Base-by-base conservation (phyloP, 2,888 invertebrate genomes). In the Timandra comae region DNA sequence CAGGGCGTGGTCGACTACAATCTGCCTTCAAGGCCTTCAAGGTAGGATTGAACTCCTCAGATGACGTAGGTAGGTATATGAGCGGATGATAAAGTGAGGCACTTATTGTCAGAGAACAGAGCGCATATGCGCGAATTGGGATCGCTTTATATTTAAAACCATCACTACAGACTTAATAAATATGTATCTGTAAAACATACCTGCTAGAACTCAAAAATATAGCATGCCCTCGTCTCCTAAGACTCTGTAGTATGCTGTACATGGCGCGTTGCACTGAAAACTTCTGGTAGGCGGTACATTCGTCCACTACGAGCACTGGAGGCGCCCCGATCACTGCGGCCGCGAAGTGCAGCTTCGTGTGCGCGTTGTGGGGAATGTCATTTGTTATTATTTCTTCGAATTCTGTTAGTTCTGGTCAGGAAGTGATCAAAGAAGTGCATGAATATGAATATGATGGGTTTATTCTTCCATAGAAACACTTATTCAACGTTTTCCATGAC, bases 281-380 rank as follows among this genome's bases (percentile, higher is more conserved):
- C 30, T 56, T 68, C 53, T 82, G 82, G 49, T 68, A 63, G 3
- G 73, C 72, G 0, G 72, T 73, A 45, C 64, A 76, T 36, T 81
- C 77, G 38, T 84, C 76, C n/a, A 82, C 39, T 0, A 84, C 39
- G 3, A 82, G 43, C 1, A 81, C 32, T 0, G 75, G 63, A 0
- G 82, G 82, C 0, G 80, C 78, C 0, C 70, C 82, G 1, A 81
- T 45, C 3, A 77, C 63, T 0, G 80, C 75, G 0, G 74, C 67
- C 0, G 63, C 72, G 49, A 84, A 80, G 37, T 67, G 61, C 5
- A 81, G 35, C 0, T 73, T 62, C 0, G 52, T 49, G 8, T 39
- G 42, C 7, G 57, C 50, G 2, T 35, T 40, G 1, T 35, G 20
- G 0, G 35, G 19, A 6, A 67, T 31, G 1, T 48, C 43, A n/a